Conservation (phyloP, 2,113 vertebrate species). For the Motacilla tschutschensis region DNA sequence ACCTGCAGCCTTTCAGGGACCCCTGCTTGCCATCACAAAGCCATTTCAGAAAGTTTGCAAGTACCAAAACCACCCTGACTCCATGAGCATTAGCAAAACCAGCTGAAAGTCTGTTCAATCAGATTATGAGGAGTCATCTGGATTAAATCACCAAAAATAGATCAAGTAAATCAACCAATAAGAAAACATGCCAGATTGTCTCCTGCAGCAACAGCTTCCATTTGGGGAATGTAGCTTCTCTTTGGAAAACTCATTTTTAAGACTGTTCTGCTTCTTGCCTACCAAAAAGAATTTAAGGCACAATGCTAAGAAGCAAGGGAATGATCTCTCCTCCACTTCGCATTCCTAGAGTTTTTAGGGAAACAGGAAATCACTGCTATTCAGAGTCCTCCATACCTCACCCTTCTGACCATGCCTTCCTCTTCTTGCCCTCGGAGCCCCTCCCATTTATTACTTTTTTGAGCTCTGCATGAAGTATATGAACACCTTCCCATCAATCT, state of each 20-base stretch:
- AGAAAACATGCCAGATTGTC: background rate
- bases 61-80: background rate
- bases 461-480: background rate
- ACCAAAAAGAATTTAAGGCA: background rate
- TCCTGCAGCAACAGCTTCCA: background rate
- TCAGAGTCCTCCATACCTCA: background rate
- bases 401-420: background rate
- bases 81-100: background rate
- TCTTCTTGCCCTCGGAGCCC: background rate
- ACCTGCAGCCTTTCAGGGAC: background rate
- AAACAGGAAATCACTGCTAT: background rate
- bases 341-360: background rate
- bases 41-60: background rate
- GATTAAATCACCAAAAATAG: conserved; percentile 48
- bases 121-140: background rate
- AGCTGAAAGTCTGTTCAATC: conserved; percentile 11
- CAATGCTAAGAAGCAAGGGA: background rate
- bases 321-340: background rate
- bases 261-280: background rate
- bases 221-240: background rate
- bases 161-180: background rate
- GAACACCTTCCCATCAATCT: background rate
- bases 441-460: background rate
- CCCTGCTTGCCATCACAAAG: background rate
- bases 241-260: background rate